Percentiles rank a stretch among this genome's conserved stretches.
Evolutionary conservation across 2,888 invertebrate species (phyloP).

Genomic region (Hyles lineata): DNA sequence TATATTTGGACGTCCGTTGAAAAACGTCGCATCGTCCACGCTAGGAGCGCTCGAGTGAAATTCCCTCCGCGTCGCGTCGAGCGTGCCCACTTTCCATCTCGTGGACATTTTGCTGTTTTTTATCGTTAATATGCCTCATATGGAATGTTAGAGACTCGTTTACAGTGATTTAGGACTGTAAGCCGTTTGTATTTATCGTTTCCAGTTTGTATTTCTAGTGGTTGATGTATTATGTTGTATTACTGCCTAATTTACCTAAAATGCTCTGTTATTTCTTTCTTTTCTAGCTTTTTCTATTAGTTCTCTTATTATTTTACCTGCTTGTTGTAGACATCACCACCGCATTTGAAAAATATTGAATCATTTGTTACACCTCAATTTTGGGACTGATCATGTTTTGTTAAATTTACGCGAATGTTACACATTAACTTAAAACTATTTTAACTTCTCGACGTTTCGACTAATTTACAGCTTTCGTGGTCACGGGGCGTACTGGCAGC

Average conservation of each 20-base stretch:
- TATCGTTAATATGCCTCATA: constrained; percentile 36
- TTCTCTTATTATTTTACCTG: too few species aligned
- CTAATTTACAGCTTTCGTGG: too few species aligned
- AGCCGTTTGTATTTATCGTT: background rate
- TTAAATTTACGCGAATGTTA: too few species aligned
- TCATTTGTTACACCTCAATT: too few species aligned
- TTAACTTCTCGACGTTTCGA: too few species aligned
- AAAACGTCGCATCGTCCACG: constrained; percentile 41
- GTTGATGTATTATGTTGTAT: background rate
- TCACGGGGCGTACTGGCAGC: too few species aligned
- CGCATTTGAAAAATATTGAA: too few species aligned
- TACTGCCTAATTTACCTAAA: too few species aligned
- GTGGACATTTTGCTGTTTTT: constrained; percentile 61
- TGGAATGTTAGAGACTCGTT: constrained; percentile 38
- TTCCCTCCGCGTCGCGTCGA: constrained; percentile 43
- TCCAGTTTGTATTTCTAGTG: background rate
- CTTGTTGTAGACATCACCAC: too few species aligned
- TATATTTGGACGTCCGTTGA: constrained; percentile 20
- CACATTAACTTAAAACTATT: too few species aligned
- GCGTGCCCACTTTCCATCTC: constrained; percentile 79
- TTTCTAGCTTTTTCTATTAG: background rate
- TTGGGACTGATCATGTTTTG: too few species aligned
- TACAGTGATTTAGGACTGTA: constrained; percentile 15
- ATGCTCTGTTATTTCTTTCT: too few species aligned
- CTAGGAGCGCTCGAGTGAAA: constrained; percentile 58